Evolutionary conservation across 1,140 invertebrate species (phyloP).

Genomic region (Saxidomus purpurata): DNA sequence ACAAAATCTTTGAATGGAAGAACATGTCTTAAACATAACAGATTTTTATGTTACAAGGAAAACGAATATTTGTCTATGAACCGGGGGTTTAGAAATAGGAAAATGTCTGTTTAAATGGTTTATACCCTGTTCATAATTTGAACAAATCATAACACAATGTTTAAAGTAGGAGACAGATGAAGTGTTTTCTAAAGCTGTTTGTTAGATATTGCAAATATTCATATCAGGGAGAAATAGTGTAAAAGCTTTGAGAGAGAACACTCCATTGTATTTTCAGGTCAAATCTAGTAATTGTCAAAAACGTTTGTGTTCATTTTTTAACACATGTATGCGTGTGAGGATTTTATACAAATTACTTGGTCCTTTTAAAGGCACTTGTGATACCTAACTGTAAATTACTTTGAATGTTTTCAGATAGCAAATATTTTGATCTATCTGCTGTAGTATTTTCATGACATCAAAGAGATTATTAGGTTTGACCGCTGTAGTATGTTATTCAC

Average conservation of each 20-base stretch:
- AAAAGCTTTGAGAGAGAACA: background rate
- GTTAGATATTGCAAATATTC: background rate
- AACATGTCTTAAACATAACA: no score
- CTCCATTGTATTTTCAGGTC: background rate
- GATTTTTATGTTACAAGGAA: no score
- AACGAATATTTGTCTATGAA: no score
- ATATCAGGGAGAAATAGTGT: background rate
- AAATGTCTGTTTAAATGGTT: conserved; percentile 19
- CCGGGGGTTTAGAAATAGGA: background rate
- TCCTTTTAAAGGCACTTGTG: no score
- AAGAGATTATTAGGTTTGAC: background rate
- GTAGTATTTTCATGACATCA: no score
- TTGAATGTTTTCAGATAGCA: no score
- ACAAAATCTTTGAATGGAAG: background rate
- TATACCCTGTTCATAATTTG: no score
- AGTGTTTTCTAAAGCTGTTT: no score
- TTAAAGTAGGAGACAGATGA: background rate
- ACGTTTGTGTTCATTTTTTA: background rate
- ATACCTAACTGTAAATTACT: no score
- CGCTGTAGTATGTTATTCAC: background rate
- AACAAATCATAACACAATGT: background rate
- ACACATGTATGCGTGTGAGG: no score
- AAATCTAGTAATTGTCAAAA: background rate
- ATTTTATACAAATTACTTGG: no score
- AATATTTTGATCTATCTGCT: no score